A percentile compares a stretch with the other conserved stretches of the same genome.
Conservation (phyloP, 2,113 vertebrate genomes). For the Dolichotis patagonum region DNA sequence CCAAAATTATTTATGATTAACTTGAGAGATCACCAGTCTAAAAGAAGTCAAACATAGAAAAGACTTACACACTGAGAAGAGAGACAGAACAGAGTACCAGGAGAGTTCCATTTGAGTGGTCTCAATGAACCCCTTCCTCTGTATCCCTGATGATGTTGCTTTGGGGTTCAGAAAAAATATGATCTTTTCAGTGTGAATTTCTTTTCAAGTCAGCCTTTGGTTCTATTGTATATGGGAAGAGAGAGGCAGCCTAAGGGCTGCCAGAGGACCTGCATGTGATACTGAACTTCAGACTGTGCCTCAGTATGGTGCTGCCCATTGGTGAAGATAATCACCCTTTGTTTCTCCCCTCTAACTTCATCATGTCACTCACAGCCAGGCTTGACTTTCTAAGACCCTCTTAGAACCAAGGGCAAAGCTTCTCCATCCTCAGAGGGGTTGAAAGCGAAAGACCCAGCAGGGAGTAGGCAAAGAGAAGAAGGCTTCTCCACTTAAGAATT, state of each 20-base stretch:
- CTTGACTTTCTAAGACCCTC: background rate
- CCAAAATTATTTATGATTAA: background rate
- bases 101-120: background rate
- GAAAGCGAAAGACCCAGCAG: background rate
- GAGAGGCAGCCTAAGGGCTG: background rate
- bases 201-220: background rate
- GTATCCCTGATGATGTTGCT: background rate
- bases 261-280: background rate
- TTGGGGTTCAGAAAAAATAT: background rate
- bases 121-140: background rate
- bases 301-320: too few relatives aligned
- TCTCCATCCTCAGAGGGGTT: background rate
- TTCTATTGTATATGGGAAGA: background rate
- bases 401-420: background rate
- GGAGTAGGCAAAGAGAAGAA: background rate
- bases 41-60: background rate
- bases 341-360: background rate
- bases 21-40: background rate
- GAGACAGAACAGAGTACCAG: background rate
- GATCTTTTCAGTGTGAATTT: background rate
- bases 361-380: background rate
- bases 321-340: background rate
- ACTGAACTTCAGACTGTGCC: background rate
- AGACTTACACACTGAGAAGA: background rate
- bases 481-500: background rate